Evolutionary conservation across 1,140 invertebrate species (phyloP).

Genomic region (Pseudomyrmex dendroicus): DNA sequence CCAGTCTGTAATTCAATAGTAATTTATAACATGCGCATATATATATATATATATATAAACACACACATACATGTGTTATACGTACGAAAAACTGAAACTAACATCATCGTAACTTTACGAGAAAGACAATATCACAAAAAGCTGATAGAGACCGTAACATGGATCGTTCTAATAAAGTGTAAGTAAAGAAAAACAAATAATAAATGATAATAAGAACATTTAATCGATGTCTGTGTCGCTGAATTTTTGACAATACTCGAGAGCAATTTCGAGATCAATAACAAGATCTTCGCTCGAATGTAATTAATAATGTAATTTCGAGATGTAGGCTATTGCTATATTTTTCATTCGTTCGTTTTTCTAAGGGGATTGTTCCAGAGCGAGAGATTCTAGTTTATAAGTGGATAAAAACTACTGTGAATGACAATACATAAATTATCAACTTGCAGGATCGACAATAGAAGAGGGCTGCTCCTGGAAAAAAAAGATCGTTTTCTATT

Average conservation of each 20-base stretch:
- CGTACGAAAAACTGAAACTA: conserved; percentile 54
- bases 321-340: conserved; percentile 42
- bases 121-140: background rate
- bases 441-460: conserved; percentile 62
- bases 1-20: conserved; percentile 71
- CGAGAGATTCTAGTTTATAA: conserved; percentile 70
- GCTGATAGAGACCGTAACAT: too few species aligned
- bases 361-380: conserved; percentile 55
- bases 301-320: background rate
- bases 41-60: conserved; percentile 57
- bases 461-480: conserved; percentile 58
- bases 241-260: conserved; percentile 42
- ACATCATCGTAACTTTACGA: conserved; percentile 40
- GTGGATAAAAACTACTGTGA: conserved; percentile 78
- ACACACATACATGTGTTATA: conserved; percentile 51
- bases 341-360: conserved; percentile 34
- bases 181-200: background rate
- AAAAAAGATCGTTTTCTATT: conserved; percentile 8
- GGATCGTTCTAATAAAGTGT: too few species aligned
- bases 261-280: conserved; percentile 55
- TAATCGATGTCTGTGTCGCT: conserved; percentile 44
- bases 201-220: conserved; percentile 61
- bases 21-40: conserved; percentile 65
- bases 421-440: conserved; percentile 75
- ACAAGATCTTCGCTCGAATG: conserved; percentile 30